phyloP scores from a whole-genome alignment of 2,888 invertebrate species.

The Cataglyphis altisquamis region DNA sequence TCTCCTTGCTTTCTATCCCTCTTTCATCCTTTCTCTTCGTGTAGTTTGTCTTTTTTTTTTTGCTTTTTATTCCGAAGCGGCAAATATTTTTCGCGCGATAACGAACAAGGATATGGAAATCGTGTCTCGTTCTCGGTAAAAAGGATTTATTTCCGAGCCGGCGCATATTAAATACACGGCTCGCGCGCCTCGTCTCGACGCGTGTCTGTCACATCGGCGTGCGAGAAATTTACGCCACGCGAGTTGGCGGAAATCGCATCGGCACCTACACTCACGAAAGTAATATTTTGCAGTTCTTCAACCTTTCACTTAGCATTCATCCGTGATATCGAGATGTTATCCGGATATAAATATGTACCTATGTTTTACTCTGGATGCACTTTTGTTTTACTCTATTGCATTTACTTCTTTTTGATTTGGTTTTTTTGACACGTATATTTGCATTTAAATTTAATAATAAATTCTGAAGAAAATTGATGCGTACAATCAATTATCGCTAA shows the following conservation, averaged over 20 bases:
- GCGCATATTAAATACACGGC: slow-evolving; percentile 54
- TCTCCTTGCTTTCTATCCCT: neutral
- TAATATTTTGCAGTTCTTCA: slow-evolving; percentile 3
- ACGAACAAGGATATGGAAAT: slow-evolving; percentile 72
- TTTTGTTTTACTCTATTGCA: neutral
- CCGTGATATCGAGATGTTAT: slow-evolving; percentile 12
- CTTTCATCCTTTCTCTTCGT: neutral
- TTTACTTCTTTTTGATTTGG: neutral
- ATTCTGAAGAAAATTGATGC: neutral
- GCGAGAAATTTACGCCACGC: slow-evolving; percentile 56
- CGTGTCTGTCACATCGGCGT: slow-evolving; percentile 53
- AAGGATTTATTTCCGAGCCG: slow-evolving; percentile 70
- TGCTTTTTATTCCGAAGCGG: neutral
- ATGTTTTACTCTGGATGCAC: neutral
- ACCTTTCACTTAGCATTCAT: slow-evolving; percentile 39
- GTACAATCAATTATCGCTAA: neutral
- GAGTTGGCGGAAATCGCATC: slow-evolving; percentile 43
- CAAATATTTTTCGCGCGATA: slow-evolving; percentile 61
- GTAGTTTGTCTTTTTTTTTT: slow-evolving; percentile 3
- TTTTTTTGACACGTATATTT: neutral
- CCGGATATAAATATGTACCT: neutral
- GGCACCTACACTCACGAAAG: slow-evolving; percentile 25
- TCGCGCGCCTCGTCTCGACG: slow-evolving; percentile 46
- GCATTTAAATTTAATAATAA: neutral
- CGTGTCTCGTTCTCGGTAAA: slow-evolving; percentile 46